Evolutionary conservation across 2,797 vertebrate genomes (phyloP).

Genomic region (Vultur gryphus): DNA sequence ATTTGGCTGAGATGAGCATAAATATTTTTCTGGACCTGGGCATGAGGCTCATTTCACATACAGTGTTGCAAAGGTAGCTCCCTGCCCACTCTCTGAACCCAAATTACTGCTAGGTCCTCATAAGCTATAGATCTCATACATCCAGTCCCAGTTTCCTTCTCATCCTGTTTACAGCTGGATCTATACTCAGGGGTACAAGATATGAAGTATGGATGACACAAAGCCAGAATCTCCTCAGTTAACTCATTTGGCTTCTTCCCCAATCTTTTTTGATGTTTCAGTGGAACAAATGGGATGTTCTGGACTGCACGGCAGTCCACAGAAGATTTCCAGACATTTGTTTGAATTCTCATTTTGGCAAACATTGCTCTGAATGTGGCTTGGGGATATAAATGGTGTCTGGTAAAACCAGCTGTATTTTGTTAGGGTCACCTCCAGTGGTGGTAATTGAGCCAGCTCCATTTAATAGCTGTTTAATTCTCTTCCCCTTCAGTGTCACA

Average conservation of each 20-base stretch:
- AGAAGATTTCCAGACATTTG: not conserved
- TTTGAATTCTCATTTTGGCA: slow-evolving; percentile 13
- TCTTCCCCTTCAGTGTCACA: slow-evolving; percentile 24
- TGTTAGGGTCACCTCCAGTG: slow-evolving; percentile 7
- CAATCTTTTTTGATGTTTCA: not conserved
- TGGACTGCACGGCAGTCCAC: not conserved
- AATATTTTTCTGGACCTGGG: not conserved
- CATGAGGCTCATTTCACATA: not conserved
- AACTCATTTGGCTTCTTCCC: not conserved
- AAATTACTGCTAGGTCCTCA: not conserved
- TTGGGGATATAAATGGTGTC: not conserved
- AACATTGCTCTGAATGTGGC: not conserved
- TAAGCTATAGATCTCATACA: not conserved
- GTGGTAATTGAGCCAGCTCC: not conserved
- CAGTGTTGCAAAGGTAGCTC: not conserved
- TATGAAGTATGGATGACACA: not conserved
- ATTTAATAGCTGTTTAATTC: slow-evolving; percentile 21
- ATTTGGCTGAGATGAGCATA: not conserved
- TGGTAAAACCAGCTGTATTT: not conserved
- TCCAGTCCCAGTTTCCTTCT: not conserved
- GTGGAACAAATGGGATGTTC: slow-evolving; percentile 13
- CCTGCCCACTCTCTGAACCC: not conserved
- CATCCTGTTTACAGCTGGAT: not conserved
- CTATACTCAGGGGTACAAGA: not conserved
- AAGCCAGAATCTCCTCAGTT: not conserved